Conservation (phyloP, 2,888 invertebrate species). For the Tenthredo notha region DNA sequence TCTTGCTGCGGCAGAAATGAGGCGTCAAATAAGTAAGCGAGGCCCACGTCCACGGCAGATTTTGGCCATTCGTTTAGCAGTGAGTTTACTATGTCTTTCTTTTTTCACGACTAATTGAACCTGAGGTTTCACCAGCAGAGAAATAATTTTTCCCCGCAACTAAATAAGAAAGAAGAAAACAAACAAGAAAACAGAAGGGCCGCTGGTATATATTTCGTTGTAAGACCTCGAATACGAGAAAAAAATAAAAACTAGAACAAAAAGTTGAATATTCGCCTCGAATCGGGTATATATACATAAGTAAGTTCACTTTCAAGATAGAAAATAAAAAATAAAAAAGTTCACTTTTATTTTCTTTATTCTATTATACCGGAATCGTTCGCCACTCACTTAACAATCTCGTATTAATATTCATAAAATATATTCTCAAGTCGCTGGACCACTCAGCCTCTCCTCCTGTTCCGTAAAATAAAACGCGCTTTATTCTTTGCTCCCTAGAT, state of each 20-base stretch:
- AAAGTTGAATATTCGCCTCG: too few species aligned
- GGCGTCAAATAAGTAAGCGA: conserved; percentile 69
- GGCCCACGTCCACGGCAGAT: conserved; percentile 44
- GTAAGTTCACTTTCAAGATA: not conserved
- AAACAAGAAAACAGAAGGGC: not conserved
- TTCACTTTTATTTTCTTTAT: not conserved
- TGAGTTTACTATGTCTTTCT: conserved; percentile 36
- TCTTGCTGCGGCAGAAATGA: conserved; percentile 64
- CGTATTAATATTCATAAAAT: conserved; percentile 52
- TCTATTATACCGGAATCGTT: not conserved
- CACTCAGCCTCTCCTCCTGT: conserved; percentile 12
- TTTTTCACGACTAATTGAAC: conserved; percentile 52
- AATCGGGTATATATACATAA: too few species aligned
- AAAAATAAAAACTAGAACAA: too few species aligned
- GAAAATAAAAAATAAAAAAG: not conserved
- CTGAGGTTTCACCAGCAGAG: conserved; percentile 17
- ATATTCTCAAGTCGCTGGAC: conserved; percentile 21
- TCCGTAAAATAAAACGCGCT: conserved; percentile 4
- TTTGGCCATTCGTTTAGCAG: conserved; percentile 46
- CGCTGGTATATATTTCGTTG: not conserved
- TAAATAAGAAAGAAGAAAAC: not conserved
- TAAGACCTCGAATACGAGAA: not conserved
- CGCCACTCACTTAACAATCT: conserved; percentile 39
- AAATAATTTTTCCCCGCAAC: not conserved
- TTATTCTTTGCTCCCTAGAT: not conserved